phyloP scores from a whole-genome alignment of 2,797 vertebrate species.

The Acanthiza pusilla region DNA sequence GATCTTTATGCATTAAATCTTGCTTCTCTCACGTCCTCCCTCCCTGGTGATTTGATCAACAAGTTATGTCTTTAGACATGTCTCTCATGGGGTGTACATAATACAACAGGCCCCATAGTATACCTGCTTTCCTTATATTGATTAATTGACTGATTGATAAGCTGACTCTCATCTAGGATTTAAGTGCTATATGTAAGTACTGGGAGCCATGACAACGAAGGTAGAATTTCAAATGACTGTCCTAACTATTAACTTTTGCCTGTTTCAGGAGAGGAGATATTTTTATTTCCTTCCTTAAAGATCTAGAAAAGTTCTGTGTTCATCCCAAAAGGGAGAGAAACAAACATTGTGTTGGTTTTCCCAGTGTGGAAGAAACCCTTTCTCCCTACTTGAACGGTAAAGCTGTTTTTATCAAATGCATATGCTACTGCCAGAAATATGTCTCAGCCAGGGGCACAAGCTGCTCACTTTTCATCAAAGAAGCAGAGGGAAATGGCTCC shows the following conservation, averaged over 20 bases:
- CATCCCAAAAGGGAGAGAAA: not conserved
- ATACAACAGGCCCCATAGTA: not conserved
- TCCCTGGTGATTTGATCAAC: not conserved
- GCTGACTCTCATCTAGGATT: not conserved
- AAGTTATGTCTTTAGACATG: fast-evolving
- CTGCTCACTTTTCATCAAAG: constrained; percentile 37
- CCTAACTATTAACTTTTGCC: not conserved
- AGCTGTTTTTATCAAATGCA: not conserved
- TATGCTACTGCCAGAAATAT: constrained; percentile 16
- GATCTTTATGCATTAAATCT: not conserved
- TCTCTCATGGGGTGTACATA: not conserved
- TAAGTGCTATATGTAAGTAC: not conserved
- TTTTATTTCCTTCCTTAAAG: not conserved
- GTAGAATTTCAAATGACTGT: not conserved
- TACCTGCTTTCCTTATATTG: not conserved
- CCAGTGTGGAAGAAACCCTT: not conserved
- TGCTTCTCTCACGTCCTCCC: not conserved
- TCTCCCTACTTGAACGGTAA: not conserved
- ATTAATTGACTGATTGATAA: not conserved
- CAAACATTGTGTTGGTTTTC: not conserved
- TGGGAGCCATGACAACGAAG: not conserved
- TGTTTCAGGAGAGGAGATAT: not conserved
- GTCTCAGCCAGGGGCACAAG: not conserved
- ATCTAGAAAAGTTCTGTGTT: not conserved
- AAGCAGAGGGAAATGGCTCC: not conserved